phyloP scores from a whole-genome alignment of 2,888 invertebrate genomes.

The Anarsia innoxiella region DNA sequence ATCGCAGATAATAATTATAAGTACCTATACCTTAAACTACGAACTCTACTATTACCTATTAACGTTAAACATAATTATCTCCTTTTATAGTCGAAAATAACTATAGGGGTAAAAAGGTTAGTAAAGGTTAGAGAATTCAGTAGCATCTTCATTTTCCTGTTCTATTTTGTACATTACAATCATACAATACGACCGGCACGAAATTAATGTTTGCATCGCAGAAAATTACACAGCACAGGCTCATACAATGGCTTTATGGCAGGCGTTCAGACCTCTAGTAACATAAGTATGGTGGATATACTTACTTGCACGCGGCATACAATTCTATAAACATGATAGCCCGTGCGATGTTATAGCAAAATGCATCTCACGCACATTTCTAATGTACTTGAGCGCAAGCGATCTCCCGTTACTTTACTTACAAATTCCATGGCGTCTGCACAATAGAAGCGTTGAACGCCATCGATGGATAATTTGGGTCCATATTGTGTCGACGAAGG shows the following conservation, averaged over 20 bases:
- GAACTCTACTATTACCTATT: too few species aligned
- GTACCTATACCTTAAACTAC: neutral
- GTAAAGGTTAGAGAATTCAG: constrained; percentile 5
- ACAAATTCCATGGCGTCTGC: constrained; percentile 49
- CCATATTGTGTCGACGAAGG: constrained; percentile 49
- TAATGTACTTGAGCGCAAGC: constrained; percentile 41
- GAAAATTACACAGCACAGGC: constrained; percentile 7
- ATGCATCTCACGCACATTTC: constrained; percentile 49
- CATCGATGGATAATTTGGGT: constrained; percentile 52
- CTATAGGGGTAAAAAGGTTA: neutral
- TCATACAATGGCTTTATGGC: constrained; percentile 2
- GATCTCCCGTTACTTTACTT: constrained; percentile 58
- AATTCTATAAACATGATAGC: constrained; percentile 15
- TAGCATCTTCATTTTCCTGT: constrained; percentile 4
- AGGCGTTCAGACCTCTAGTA: constrained; percentile 2
- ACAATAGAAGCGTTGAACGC: constrained; percentile 45
- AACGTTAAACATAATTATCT: too few species aligned
- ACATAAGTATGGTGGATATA: constrained; percentile 1
- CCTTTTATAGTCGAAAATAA: neutral
- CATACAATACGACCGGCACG: constrained; percentile 4
- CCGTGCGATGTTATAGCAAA: constrained; percentile 37
- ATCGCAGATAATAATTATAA: too few species aligned
- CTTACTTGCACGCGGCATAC: constrained; percentile 7
- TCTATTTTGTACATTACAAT: constrained; percentile 3
- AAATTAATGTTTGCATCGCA: constrained; percentile 8